These are phyloP conservation scores for Synchiropus splendidus DNA, from an alignment of 2,113 vertebrate species.

Conservation along the genomic window DNA sequence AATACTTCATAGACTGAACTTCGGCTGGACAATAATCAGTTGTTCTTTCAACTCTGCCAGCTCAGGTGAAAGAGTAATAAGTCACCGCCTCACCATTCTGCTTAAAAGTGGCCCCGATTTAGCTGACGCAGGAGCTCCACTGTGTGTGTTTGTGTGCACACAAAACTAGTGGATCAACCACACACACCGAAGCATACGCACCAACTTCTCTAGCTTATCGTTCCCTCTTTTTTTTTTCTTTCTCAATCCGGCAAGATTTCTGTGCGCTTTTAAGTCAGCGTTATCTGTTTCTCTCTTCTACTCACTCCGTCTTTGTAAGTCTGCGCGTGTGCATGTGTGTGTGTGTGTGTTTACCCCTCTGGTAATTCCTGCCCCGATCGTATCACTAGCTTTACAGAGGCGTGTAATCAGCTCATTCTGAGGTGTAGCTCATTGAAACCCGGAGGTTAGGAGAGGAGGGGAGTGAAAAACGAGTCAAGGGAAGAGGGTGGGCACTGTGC, in stretches of 20 bases:
- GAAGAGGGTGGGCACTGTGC: slow-evolving; percentile 17
- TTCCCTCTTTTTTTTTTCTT: not conserved
- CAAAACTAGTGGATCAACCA: not conserved
- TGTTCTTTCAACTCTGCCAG: slow-evolving; percentile 35
- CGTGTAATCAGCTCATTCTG: slow-evolving; percentile 59
- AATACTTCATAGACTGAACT: slow-evolving; percentile 9
- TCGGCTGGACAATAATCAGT: slow-evolving; percentile 31
- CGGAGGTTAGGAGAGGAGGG: slow-evolving; percentile 26
- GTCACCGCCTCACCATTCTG: slow-evolving; percentile 30
- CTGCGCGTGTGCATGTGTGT: slow-evolving; percentile 17
- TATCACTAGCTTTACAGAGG: slow-evolving; percentile 60
- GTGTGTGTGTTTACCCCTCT: slow-evolving; percentile 60
- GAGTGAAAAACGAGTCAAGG: slow-evolving; percentile 12
- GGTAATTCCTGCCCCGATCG: slow-evolving; percentile 61
- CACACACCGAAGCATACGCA: not conserved
- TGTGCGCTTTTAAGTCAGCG: not conserved
- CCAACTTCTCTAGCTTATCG: slow-evolving; percentile 12
- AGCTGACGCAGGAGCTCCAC: not conserved
- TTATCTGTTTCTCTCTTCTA: slow-evolving; percentile 8
- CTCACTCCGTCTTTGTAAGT: slow-evolving; percentile 39
- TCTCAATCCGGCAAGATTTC: not conserved
- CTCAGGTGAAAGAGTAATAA: slow-evolving; percentile 39
- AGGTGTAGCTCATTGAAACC: slow-evolving; percentile 59
- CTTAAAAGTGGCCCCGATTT: slow-evolving; percentile 23
- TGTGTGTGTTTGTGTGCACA: not conserved